Base-by-base conservation (phyloP, 1,140 invertebrate species). In the Dufourea novaeangliae region DNA sequence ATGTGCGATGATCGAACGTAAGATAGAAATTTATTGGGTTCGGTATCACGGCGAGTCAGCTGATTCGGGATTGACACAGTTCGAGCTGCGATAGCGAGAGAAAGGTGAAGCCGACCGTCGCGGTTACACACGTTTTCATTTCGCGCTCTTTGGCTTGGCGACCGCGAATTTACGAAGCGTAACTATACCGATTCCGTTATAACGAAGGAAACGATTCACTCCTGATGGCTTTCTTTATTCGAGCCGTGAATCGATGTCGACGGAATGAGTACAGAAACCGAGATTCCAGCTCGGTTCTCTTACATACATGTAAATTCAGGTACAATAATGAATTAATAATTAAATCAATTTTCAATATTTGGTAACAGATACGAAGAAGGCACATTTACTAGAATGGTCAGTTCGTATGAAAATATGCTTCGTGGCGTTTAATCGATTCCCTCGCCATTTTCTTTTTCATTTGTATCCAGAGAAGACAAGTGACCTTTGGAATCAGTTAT, bases 161-260 rank as follows among this genome's bases (percentile, higher is more conserved):
- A 72, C 66, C 54, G 39, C 63, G 56, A 83, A 57, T 78, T 80
- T 68, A 27, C 64, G n/a, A 73, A 77, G 27, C 29, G 29, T 70
- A 52, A 75, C 54, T 46, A n/a, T 0, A 5, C 7, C 0, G 17
- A 32, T 59, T 44, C n/a, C 27, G 41, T 81, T 27, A 39, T 22
- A 66, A 8, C 44, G 44, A 46, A 27, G 14, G 20, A 66, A 41
- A 22, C 4, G 52, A 39, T 11, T 22, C 2, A 32, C n/a, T 29
- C 12, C 34, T n/a, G 6, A 8, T 46, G 41, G 57, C 62, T 52
- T 25, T 52, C 50, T 25, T 52, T 25, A 25, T n/a, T n/a, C n/a
- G n/a, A 10, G 1, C 20, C n/a, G 46, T 20, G 20, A 50, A 20
- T 50, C 46, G 46, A 44, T 50, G 46, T 50, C 46, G 46, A 50